These are phyloP conservation scores for Spodoptera picta DNA, from an alignment of 2,888 invertebrate species.

Conservation along the genomic window DNA sequence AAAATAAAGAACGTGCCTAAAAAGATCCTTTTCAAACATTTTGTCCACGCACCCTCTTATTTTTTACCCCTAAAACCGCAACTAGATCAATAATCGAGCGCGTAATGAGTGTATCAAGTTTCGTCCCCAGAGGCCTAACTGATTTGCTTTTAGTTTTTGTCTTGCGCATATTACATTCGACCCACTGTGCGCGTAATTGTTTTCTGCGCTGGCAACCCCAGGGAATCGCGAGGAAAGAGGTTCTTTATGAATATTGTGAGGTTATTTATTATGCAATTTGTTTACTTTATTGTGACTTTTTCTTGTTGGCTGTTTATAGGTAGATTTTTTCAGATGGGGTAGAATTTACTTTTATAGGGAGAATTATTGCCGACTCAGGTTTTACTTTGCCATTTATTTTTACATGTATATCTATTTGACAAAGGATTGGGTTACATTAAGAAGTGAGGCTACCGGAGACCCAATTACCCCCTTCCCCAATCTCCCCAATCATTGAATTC, in stretches of 20 bases:
- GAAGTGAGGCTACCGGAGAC: too few relatives aligned
- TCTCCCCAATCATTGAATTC: too few relatives aligned
- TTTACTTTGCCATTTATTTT: too few relatives aligned
- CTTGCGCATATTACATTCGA: constrained; percentile 54
- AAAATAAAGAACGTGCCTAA: not conserved
- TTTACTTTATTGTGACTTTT: not conserved
- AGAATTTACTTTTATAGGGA: too few relatives aligned
- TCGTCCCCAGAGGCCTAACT: constrained; percentile 68
- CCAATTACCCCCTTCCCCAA: too few relatives aligned
- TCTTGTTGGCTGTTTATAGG: not conserved
- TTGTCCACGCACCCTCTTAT: constrained; percentile 13
- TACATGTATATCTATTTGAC: too few relatives aligned
- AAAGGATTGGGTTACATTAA: too few relatives aligned
- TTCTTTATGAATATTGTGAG: constrained; percentile 2
- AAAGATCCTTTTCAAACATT: constrained; percentile 5
- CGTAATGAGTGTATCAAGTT: constrained; percentile 79
- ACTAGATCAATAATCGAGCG: constrained; percentile 68
- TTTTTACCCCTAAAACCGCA: constrained; percentile 41
- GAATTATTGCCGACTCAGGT: too few relatives aligned
- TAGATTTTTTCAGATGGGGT: too few relatives aligned
- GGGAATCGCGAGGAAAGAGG: constrained; percentile 24
- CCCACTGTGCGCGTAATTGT: constrained; percentile 65
- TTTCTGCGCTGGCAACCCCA: constrained; percentile 47
- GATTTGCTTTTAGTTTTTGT: constrained; percentile 71
- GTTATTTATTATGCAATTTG: constrained; percentile 1